phyloP scores from a whole-genome alignment of 1,140 invertebrate genomes.

The Drosophila leontia region DNA sequence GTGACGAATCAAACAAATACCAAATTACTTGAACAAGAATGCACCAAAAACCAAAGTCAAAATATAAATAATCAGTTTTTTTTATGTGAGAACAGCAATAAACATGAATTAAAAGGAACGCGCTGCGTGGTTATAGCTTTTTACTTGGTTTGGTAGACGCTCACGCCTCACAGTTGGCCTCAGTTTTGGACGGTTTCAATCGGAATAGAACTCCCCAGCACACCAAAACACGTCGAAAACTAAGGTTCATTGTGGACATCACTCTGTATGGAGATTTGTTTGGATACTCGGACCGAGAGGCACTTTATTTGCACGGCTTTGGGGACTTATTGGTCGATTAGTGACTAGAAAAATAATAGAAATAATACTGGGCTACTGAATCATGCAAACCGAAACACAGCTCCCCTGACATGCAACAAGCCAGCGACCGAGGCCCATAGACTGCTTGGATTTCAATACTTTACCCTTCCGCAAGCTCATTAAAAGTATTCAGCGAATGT shows the following conservation, averaged over 20 bases:
- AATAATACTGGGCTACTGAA: background rate
- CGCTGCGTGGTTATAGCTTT: slow-evolving; percentile 6
- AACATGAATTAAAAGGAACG: slow-evolving; percentile 28
- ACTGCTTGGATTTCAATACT: slow-evolving; percentile 1
- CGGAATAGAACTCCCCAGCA: slow-evolving; percentile 75
- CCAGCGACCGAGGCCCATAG: background rate
- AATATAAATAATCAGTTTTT: slow-evolving; percentile 9
- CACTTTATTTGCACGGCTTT: slow-evolving; percentile 37
- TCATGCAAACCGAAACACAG: slow-evolving; percentile 11
- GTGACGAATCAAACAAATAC: slow-evolving; percentile 42
- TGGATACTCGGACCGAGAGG: background rate
- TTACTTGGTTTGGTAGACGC: slow-evolving; percentile 32
- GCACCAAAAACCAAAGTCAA: slow-evolving; percentile 21
- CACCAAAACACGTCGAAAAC: slow-evolving; percentile 85
- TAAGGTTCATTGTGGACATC: slow-evolving; percentile 72
- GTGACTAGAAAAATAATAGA: background rate
- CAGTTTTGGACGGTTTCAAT: slow-evolving; percentile 85
- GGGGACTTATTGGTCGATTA: background rate
- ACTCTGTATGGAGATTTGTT: slow-evolving; percentile 1
- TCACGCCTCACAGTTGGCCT: slow-evolving; percentile 74
- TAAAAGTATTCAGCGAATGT: background rate
- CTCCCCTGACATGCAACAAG: slow-evolving; percentile 5
- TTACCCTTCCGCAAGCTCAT: slow-evolving; percentile 19
- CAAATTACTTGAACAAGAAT: slow-evolving; percentile 21
- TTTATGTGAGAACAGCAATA: slow-evolving; percentile 5